phyloP scores from a whole-genome alignment of 2,113 vertebrate species.

The Actenoides hombroni region DNA sequence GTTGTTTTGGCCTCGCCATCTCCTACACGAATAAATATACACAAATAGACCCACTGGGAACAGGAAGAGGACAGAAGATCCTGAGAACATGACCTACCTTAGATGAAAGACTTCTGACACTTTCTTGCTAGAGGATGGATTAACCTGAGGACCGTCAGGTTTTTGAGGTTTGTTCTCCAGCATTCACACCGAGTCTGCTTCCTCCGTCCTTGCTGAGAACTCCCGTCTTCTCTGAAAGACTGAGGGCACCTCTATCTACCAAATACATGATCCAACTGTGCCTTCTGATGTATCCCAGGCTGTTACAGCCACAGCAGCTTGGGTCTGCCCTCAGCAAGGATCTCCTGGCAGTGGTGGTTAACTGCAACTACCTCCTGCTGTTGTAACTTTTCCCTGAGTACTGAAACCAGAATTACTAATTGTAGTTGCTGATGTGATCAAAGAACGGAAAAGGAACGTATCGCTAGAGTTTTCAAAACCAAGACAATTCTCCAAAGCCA shows the following conservation, averaged over 20 bases:
- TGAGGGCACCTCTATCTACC: neutral
- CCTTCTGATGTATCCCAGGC: neutral
- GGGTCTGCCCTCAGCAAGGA: neutral
- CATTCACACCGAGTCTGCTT: neutral
- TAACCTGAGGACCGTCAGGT: neutral
- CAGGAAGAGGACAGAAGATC: neutral
- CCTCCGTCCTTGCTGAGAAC: neutral
- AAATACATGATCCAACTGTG: neutral
- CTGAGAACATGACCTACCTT: neutral
- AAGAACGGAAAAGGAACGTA: neutral
- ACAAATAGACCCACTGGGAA: neutral
- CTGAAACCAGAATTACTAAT: neutral
- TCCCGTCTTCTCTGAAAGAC: neutral
- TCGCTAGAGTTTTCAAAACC: neutral
- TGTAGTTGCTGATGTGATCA: neutral
- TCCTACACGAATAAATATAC: neutral
- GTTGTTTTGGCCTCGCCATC: neutral
- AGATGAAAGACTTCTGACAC: rapidly evolving
- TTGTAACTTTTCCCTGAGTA: rapidly evolving
- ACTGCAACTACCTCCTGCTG: neutral
- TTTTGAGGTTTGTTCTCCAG: neutral
- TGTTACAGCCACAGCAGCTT: rapidly evolving
- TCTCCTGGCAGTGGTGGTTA: neutral
- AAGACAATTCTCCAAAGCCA: neutral
- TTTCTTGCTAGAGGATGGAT: neutral